These are phyloP conservation scores for Muscicapa adusta DNA, from an alignment of 2,113 vertebrate species.

Conservation along the genomic window DNA sequence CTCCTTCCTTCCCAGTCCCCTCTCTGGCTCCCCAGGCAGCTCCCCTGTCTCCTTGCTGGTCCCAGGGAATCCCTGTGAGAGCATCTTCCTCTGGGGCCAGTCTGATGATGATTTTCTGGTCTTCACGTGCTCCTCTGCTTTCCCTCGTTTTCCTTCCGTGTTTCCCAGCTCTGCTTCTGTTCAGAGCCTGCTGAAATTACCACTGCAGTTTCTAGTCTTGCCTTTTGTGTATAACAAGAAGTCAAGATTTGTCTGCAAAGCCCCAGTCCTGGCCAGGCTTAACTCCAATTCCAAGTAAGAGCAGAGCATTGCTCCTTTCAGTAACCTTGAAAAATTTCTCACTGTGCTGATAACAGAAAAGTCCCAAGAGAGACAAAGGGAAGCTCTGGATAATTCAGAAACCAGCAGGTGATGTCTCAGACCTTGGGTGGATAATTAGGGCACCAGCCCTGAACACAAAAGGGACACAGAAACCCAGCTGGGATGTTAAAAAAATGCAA, in stretches of 20 bases:
- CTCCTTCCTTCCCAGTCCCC: background rate
- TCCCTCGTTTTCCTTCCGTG: background rate
- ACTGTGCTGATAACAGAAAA: background rate
- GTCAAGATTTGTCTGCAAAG: background rate
- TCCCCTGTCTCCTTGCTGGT: background rate
- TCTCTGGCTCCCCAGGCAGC: background rate
- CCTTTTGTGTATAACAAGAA: background rate
- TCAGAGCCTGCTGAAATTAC: background rate
- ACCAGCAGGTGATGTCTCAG: conserved; percentile 9
- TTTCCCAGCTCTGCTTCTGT: background rate
- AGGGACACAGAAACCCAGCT: background rate
- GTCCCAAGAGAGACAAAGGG: background rate
- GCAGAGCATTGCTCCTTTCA: background rate
- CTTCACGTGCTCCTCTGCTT: rapidly evolving
- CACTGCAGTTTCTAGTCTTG: background rate
- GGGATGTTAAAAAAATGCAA: background rate
- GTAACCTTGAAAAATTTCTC: conserved; percentile 2
- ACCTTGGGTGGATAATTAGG: background rate
- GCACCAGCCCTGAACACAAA: background rate
- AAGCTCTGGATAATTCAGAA: conserved; percentile 9
- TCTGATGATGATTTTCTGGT: background rate
- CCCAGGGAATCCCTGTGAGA: background rate
- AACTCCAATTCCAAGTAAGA: background rate
- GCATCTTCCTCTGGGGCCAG: background rate
- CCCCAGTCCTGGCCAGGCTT: background rate